A percentile compares a stretch with the other conserved stretches of the same genome.
Evolutionary conservation across 1,140 invertebrate species (phyloP).

Genomic region (Drosophila tsacasi): DNA sequence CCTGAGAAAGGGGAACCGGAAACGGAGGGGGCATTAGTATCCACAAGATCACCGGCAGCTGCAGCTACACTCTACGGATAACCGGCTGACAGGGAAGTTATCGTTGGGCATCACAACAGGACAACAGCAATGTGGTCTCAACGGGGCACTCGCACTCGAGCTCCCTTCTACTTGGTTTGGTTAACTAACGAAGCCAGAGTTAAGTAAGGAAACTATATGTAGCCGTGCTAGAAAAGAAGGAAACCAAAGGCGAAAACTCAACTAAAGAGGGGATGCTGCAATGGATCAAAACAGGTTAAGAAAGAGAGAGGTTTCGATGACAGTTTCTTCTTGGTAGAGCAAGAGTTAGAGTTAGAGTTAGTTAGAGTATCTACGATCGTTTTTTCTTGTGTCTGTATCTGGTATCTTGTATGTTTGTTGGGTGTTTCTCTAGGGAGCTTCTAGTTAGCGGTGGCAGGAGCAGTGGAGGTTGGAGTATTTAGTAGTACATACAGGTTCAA

Average conservation of each 20-base stretch:
- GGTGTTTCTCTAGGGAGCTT: constrained; percentile 26
- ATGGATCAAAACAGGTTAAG: constrained; percentile 30
- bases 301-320: constrained; percentile 29
- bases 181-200: constrained; percentile 26
- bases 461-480: constrained; percentile 44
- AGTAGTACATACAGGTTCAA: constrained; percentile 43
- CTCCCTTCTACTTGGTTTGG: constrained; percentile 29
- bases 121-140: constrained; percentile 51
- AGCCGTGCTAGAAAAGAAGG: constrained; percentile 53
- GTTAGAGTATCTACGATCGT: constrained; percentile 39
- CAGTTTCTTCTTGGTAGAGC: constrained; percentile 6
- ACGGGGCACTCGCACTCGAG: constrained; percentile 26
- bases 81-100: constrained; percentile 45
- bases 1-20: constrained; percentile 34
- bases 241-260: constrained; percentile 49
- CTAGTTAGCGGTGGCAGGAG: constrained; percentile 39
- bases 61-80: constrained; percentile 35
- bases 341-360: not conserved
- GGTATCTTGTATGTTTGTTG: constrained; percentile 29
- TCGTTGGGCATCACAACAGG: constrained; percentile 48
- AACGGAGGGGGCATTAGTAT: constrained; percentile 6
- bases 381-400: constrained; percentile 34
- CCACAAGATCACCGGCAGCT: too few species aligned
- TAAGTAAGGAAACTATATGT: constrained; percentile 34
- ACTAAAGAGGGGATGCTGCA: constrained; percentile 48